Evolutionary conservation across 2,888 invertebrate species (phyloP).

Genomic region (Lasioglossum villosulum): DNA sequence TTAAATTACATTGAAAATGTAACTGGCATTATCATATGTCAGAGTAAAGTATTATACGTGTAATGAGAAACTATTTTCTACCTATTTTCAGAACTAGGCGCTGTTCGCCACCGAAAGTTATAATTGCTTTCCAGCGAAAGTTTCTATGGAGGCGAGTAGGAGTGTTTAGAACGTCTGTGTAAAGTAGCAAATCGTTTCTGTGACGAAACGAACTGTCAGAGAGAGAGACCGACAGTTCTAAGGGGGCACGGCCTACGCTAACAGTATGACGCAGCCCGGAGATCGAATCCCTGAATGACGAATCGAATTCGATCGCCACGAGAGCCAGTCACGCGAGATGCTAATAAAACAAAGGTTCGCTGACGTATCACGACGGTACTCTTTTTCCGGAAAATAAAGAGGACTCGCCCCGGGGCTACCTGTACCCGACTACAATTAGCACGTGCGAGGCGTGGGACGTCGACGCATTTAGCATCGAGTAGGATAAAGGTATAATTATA

Average conservation of each 20-base stretch:
- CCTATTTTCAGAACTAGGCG: neutral
- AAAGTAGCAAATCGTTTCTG: neutral
- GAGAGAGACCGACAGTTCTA: neutral
- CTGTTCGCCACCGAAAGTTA: neutral
- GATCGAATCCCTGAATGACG: conserved; percentile 11
- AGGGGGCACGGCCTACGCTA: conserved; percentile 1
- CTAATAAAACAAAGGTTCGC: conserved; percentile 23
- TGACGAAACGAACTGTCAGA: conserved; percentile 2
- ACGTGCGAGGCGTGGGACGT: conserved; percentile 23
- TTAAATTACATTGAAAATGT: neutral
- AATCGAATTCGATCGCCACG: conserved; percentile 11
- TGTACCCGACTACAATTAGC: neutral
- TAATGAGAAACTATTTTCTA: neutral
- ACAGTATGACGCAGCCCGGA: neutral
- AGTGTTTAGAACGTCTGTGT: neutral
- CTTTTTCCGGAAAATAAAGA: conserved; percentile 57
- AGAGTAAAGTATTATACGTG: neutral
- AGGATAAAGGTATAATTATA: conserved; percentile 17
- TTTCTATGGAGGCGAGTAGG: neutral
- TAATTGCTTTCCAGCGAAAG: neutral
- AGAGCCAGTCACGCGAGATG: conserved; percentile 27
- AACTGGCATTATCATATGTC: neutral
- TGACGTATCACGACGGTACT: conserved; percentile 30
- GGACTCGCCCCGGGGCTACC: conserved; percentile 27
- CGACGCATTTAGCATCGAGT: conserved; percentile 25